Evolutionary conservation across 2,113 vertebrate genomes (phyloP).

Genomic region (Heterotilapia buettikoferi): DNA sequence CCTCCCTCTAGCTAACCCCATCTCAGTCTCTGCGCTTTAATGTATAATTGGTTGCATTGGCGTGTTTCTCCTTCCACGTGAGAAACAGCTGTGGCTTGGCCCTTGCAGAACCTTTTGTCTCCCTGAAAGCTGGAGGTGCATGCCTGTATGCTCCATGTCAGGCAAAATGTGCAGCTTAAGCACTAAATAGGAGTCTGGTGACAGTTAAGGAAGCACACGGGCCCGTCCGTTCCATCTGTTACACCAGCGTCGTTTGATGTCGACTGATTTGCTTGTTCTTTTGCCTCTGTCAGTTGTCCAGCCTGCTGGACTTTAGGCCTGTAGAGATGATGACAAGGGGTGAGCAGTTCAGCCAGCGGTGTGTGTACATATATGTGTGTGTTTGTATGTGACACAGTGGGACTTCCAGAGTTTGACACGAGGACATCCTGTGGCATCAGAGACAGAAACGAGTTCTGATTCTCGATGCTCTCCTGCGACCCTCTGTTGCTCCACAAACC

Average conservation of each 20-base stretch:
- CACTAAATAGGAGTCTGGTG: constrained; percentile 18
- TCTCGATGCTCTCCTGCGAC: not conserved
- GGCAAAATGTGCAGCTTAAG: constrained; percentile 42
- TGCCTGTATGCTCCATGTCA: not conserved
- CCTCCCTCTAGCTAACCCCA: not conserved
- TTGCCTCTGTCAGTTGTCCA: constrained; percentile 10
- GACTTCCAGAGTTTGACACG: constrained; percentile 9
- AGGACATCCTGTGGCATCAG: not conserved
- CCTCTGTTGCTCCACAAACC: not conserved
- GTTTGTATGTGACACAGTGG: not conserved
- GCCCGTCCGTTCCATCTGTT: constrained; percentile 49
- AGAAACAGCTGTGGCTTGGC: constrained; percentile 6
- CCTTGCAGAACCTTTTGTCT: not conserved
- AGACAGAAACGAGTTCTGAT: constrained; percentile 39
- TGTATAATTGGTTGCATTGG: not conserved
- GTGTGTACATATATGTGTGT: not conserved
- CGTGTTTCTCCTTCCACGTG: constrained; percentile 27
- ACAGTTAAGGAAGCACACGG: constrained; percentile 18
- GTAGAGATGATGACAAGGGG: not conserved
- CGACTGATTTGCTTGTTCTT: constrained; percentile 3
- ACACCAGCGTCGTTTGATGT: not conserved
- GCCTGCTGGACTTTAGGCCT: not conserved
- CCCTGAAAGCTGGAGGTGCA: constrained; percentile 3
- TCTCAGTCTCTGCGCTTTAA: constrained; percentile 9
- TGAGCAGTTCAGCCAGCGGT: not conserved